Percentiles rank a stretch among this genome's conserved stretches.
Evolutionary conservation across 1,140 invertebrate species (phyloP).

Genomic region (Trichonephila clavipes): DNA sequence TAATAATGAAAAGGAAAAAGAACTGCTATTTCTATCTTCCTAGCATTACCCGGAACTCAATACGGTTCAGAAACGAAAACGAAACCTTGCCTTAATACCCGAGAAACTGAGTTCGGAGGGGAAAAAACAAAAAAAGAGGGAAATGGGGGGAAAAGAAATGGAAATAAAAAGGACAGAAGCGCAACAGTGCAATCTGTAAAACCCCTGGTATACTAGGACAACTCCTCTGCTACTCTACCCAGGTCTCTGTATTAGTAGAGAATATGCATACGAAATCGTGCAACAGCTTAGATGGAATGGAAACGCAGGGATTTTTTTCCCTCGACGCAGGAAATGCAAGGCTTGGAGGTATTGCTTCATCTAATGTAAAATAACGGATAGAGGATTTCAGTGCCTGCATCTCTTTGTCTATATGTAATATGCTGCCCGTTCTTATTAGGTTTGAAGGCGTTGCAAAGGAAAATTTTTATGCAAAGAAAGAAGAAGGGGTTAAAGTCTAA

Average conservation of each 20-base stretch:
- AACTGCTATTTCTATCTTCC: not conserved
- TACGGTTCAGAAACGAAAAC: not conserved
- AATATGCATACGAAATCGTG: constrained; percentile 76
- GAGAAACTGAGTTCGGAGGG: constrained; percentile 15
- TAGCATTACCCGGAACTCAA: not conserved
- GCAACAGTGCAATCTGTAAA: constrained; percentile 67
- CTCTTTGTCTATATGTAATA: constrained; percentile 58
- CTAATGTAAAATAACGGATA: constrained; percentile 76
- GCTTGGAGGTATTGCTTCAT: constrained; percentile 60
- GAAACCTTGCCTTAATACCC: constrained; percentile 37
- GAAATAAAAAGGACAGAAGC: constrained; percentile 41
- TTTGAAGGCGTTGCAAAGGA: constrained; percentile 49
- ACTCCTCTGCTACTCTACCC: not conserved
- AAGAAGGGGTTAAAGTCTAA: constrained; percentile 64
- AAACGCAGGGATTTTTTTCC: constrained; percentile 59
- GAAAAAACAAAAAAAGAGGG: not conserved
- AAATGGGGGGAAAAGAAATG: not conserved
- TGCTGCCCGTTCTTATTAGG: constrained; percentile 54
- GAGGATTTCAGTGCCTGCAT: not conserved
- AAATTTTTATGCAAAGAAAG: constrained; percentile 61
- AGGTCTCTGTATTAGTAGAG: constrained; percentile 62
- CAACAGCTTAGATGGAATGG: constrained; percentile 70
- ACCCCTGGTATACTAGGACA: not conserved
- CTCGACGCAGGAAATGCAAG: not conserved
- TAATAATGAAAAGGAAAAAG: not conserved